Conservation (phyloP, 2,113 vertebrate genomes). For the Zosterops japonicus region DNA sequence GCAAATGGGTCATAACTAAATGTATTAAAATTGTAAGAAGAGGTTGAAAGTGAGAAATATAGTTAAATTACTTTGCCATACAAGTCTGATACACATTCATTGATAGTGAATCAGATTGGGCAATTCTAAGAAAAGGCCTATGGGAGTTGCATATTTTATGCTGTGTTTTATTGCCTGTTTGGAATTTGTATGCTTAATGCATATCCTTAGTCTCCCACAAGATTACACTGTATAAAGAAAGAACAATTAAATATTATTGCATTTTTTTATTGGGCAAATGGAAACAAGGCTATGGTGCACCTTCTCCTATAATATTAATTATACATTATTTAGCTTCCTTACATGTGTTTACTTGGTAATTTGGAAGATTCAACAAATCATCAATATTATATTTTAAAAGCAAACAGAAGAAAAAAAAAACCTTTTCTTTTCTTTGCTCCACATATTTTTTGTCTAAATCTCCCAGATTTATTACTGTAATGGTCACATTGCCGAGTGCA, state of each 20-base stretch:
- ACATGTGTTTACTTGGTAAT: conserved; percentile 66
- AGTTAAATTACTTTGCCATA: conserved; percentile 6
- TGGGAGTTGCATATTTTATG: conserved; percentile 24
- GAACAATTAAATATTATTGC: conserved; percentile 29
- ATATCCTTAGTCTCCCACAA: not conserved
- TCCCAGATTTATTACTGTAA: not conserved
- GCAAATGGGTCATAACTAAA: conserved; percentile 34
- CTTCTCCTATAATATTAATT: conserved; percentile 60
- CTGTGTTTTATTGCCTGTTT: conserved; percentile 23
- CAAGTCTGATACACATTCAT: not conserved
- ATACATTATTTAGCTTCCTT: conserved; percentile 58
- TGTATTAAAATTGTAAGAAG: conserved; percentile 17
- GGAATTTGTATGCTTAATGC: not conserved
- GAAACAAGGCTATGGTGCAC: not conserved
- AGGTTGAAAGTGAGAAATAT: conserved; percentile 7
- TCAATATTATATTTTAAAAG: conserved; percentile 62
- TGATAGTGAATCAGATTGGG: not conserved
- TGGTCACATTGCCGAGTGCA: rapidly evolving
- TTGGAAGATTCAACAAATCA: conserved; percentile 56
- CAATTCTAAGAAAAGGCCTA: not conserved
- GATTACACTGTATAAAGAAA: conserved; percentile 5
- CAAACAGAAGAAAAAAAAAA: not conserved
- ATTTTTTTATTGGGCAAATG: conserved; percentile 39
- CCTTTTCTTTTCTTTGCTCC: rapidly evolving
- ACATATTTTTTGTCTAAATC: not conserved